Conservation (phyloP, 1,140 invertebrate genomes). For the Diprion similis region DNA sequence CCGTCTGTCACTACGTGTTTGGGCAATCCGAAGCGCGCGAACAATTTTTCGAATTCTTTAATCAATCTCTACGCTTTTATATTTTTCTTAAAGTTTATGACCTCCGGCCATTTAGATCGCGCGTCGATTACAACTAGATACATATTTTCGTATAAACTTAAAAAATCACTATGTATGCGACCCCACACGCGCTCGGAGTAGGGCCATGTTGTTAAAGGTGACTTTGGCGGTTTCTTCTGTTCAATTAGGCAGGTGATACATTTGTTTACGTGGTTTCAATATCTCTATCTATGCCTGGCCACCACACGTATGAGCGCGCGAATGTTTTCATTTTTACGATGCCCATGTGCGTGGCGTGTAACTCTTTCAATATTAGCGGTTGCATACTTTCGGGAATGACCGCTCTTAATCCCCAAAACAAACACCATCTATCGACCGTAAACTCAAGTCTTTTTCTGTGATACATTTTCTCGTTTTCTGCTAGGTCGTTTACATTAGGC, state of each 20-base stretch:
- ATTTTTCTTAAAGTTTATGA: conserved; percentile 17
- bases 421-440: conserved; percentile 23
- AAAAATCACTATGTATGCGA: conserved; percentile 22
- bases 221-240: conserved; percentile 12
- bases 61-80: conserved; percentile 13
- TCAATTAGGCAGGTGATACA: conserved; percentile 37
- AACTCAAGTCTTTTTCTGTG: conserved; percentile 15
- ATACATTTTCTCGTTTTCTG: too few relatives aligned
- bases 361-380: conserved; percentile 35
- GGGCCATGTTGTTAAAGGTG: conserved; percentile 12
- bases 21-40: too few relatives aligned
- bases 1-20: too few relatives aligned
- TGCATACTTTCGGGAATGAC: conserved; percentile 40
- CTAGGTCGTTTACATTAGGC: conserved; percentile 9
- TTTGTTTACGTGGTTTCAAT: conserved; percentile 41
- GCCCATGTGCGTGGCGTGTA: conserved; percentile 55
- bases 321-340: conserved; percentile 55
- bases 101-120: conserved; percentile 28
- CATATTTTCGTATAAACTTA: conserved; percentile 19
- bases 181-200: conserved; percentile 1
- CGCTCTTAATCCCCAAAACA: conserved; percentile 39
- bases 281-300: conserved; percentile 55
- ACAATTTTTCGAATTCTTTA: not conserved
- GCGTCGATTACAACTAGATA: conserved; percentile 25
- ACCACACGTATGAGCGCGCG: conserved; percentile 54